Percentiles rank a stretch among this genome's conserved stretches.
Evolutionary conservation across 2,888 invertebrate genomes (phyloP).

Genomic region (Chloromyia formosa): DNA sequence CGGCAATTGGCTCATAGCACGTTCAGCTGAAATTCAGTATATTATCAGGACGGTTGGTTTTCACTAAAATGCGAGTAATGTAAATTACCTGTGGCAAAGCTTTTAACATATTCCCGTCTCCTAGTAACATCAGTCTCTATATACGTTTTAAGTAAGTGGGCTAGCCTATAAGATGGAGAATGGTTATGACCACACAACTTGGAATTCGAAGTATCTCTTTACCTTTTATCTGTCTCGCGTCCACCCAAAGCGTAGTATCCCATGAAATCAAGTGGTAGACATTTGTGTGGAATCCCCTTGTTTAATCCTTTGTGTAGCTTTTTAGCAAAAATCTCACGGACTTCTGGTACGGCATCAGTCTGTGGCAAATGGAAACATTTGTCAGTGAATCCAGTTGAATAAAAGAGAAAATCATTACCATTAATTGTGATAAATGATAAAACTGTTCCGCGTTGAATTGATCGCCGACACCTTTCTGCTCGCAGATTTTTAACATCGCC

Average conservation of each 20-base stretch:
- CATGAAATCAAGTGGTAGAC: constrained; percentile 96
- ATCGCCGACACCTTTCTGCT: constrained; percentile 95
- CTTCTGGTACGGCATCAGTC: constrained; percentile 82
- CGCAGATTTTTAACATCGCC: constrained; percentile 96
- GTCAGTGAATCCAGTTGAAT: neutral
- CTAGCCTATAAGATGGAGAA: constrained; percentile 54
- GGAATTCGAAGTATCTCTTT: too few species aligned
- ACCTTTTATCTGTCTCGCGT: constrained; percentile 83
- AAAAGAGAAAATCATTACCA: constrained; percentile 68
- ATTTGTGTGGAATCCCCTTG: constrained; percentile 86
- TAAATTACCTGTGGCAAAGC: constrained; percentile 70
- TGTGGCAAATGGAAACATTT: constrained; percentile 54
- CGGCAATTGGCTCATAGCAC: constrained; percentile 78
- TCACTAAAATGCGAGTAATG: neutral
- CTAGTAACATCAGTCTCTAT: constrained; percentile 90
- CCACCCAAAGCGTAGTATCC: constrained; percentile 92
- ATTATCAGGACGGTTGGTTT: too few species aligned
- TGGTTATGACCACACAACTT: too few species aligned
- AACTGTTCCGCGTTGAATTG: constrained; percentile 95
- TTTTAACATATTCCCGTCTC: constrained; percentile 89
- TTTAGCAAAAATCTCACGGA: constrained; percentile 85
- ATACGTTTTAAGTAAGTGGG: constrained; percentile 73
- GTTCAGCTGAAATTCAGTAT: constrained; percentile 67
- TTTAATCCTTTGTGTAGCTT: constrained; percentile 91
- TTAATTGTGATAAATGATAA: constrained; percentile 89